Percentiles rank a stretch among this genome's conserved stretches.
phyloP scores from a whole-genome alignment of 2,113 vertebrate genomes.

The Catagonus wagneri region DNA sequence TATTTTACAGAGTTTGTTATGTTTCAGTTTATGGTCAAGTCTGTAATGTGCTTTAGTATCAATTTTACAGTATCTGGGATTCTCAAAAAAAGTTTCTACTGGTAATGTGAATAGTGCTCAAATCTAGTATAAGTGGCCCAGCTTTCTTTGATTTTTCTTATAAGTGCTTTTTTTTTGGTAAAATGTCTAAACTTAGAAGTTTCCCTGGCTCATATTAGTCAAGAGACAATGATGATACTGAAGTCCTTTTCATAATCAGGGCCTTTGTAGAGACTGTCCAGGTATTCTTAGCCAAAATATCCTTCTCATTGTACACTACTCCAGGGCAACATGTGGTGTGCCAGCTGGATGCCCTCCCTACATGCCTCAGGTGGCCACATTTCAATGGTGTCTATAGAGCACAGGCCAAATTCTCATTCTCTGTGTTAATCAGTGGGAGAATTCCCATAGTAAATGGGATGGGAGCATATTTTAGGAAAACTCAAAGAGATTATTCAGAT shows the following conservation, averaged over 20 bases:
- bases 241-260: slow-evolving; percentile 81
- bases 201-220: slow-evolving; percentile 73
- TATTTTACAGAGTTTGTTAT: background rate
- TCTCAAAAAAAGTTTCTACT: slow-evolving; percentile 35
- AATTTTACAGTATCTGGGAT: slow-evolving; percentile 25
- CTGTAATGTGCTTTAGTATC: background rate
- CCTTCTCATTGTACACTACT: slow-evolving; percentile 78
- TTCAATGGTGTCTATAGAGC: slow-evolving; percentile 84
- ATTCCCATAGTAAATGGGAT: slow-evolving; percentile 83
- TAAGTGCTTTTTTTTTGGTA: slow-evolving; percentile 23
- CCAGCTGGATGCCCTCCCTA: slow-evolving; percentile 84
- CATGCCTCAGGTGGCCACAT: slow-evolving; percentile 84
- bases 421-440: slow-evolving; percentile 83
- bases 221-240: slow-evolving; percentile 72
- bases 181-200: slow-evolving; percentile 75
- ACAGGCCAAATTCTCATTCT: slow-evolving; percentile 84
- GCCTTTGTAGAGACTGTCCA: slow-evolving; percentile 80
- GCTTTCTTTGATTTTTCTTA: slow-evolving; percentile 66
- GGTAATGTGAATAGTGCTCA: slow-evolving; percentile 33
- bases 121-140: slow-evolving; percentile 33
- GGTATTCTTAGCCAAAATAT: slow-evolving; percentile 84
- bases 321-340: slow-evolving; percentile 83
- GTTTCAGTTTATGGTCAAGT: slow-evolving; percentile 27
- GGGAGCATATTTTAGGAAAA: slow-evolving; percentile 80
- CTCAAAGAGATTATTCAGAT: slow-evolving; percentile 80